Conservation (phyloP, 2,888 invertebrate species). For the Brachylomia viminalis region DNA sequence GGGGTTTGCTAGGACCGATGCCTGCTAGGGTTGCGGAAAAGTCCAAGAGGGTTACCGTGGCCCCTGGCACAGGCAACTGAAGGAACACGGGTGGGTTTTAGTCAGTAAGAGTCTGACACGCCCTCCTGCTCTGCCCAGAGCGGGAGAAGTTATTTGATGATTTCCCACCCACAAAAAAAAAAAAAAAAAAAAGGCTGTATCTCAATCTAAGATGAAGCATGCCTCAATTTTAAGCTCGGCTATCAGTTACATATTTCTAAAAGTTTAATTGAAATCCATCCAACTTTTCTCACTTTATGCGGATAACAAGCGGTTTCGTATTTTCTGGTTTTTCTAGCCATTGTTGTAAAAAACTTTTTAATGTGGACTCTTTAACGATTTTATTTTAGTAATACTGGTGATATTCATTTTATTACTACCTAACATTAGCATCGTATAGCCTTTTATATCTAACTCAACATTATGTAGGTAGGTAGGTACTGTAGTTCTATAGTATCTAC, state of each 20-base stretch:
- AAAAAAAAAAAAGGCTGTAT: too few relatives aligned
- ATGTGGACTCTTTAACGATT: not conserved
- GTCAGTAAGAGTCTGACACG: too few relatives aligned
- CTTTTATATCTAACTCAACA: not conserved
- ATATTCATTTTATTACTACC: not conserved
- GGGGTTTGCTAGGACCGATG: too few relatives aligned
- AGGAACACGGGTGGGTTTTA: too few relatives aligned
- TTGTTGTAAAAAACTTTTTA: too few relatives aligned
- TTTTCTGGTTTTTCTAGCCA: not conserved
- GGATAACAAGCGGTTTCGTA: not conserved
- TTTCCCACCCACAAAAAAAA: too few relatives aligned
- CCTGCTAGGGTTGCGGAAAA: too few relatives aligned
- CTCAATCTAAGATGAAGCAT: not conserved
- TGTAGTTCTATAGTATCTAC: too few relatives aligned
- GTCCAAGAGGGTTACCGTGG: too few relatives aligned
- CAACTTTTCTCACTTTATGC: not conserved
- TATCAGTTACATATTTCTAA: not conserved
- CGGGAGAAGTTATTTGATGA: too few relatives aligned
- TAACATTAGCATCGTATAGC: not conserved
- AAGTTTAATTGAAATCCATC: not conserved
- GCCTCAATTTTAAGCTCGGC: not conserved
- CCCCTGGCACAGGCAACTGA: too few relatives aligned
- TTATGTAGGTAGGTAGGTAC: not conserved
- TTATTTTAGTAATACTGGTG: not conserved
- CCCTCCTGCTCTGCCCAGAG: too few relatives aligned